Percentiles rank a stretch among this genome's conserved stretches.
Conservation (phyloP, 2,888 invertebrate species). For the Spicauda simplicius region DNA sequence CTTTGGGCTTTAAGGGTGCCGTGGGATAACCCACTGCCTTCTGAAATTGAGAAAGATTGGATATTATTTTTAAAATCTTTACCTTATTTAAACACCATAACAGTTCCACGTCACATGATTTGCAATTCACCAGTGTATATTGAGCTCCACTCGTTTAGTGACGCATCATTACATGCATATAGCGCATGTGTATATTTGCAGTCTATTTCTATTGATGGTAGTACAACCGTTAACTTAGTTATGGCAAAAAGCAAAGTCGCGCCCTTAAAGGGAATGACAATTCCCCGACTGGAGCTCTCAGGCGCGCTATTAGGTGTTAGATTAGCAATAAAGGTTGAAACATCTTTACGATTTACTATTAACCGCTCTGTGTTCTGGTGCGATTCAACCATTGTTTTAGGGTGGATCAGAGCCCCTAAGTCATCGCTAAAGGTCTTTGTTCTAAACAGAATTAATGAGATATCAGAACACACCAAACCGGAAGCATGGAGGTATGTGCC, state of each 20-base stretch:
- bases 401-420: neutral
- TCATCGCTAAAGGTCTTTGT: neutral
- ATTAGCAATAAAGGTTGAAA: neutral
- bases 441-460: neutral
- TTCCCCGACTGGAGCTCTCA: neutral
- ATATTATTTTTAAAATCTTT: neutral
- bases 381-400: no score
- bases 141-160: slow-evolving; percentile 4
- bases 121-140: neutral
- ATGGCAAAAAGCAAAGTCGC: slow-evolving; percentile 11
- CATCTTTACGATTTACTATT: neutral
- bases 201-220: neutral
- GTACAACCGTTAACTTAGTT: neutral
- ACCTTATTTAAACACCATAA: neutral
- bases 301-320: neutral
- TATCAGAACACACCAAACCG: neutral
- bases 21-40: neutral
- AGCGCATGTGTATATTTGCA: neutral
- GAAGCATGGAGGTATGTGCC: neutral
- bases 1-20: slow-evolving; percentile 1
- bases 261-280: neutral
- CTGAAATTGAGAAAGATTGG: neutral
- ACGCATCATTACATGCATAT: slow-evolving; percentile 7
- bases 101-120: neutral
- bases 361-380: neutral